A percentile compares a stretch with the other conserved stretches of the same genome.
phyloP scores from a whole-genome alignment of 2,888 invertebrate species.

The Sepioteuthis lessoniana region DNA sequence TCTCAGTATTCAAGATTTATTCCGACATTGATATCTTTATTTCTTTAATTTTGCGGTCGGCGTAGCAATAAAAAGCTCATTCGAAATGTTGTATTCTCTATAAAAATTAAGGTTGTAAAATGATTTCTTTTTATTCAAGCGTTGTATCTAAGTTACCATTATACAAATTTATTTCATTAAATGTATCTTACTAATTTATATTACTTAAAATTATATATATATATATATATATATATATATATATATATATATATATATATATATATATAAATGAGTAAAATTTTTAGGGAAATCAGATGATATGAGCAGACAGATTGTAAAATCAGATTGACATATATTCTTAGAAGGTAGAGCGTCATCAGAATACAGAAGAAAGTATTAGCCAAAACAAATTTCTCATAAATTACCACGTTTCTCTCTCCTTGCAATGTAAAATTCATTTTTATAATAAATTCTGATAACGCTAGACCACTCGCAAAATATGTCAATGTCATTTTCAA shows the following conservation, averaged over 20 bases:
- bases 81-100: neutral
- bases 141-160: no score
- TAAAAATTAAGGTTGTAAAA: neutral
- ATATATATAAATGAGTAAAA: no score
- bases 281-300: no score
- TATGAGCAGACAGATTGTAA: no score
- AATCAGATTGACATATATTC: no score
- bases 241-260: conserved; percentile 39
- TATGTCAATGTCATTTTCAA: no score
- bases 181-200: neutral
- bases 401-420: no score
- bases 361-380: no score
- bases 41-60: neutral
- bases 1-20: neutral
- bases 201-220: neutral
- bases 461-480: neutral
- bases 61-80: neutral
- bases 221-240: neutral
- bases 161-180: neutral
- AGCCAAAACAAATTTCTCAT: no score
- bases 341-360: no score
- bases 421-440: no score
- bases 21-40: neutral
- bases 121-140: neutral
- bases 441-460: no score